Evolutionary conservation across 37 sponge, comb jelly and placozoan species (phyloP).

Genomic region (Cliona cf. orientalis): DNA sequence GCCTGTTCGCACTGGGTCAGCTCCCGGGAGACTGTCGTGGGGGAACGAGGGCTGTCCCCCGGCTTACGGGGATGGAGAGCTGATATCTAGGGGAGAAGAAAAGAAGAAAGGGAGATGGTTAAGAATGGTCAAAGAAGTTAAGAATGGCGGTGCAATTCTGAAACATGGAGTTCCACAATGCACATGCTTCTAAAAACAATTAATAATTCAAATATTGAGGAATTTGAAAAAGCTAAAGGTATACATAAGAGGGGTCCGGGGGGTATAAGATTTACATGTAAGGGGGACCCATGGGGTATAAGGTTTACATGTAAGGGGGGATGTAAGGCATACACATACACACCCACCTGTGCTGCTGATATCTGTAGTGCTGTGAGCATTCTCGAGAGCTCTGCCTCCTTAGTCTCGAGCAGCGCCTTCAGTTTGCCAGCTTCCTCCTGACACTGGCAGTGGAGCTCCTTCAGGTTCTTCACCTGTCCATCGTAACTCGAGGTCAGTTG

Average conservation of each 20-base stretch:
- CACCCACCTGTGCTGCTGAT: slow-evolving; percentile 29
- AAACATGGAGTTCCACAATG: too few relatives aligned
- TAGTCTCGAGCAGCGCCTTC: not conserved
- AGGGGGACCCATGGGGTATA: too few relatives aligned
- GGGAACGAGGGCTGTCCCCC: not conserved
- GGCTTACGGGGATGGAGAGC: not conserved
- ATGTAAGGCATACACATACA: not conserved
- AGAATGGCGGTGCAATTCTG: too few relatives aligned
- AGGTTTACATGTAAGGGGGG: not conserved
- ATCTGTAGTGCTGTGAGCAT: slow-evolving; percentile 28
- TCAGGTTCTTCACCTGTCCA: slow-evolving; percentile 5
- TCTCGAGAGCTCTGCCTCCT: slow-evolving; percentile 18
- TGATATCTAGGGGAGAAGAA: slow-evolving; percentile 8
- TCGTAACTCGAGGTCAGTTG: not conserved
- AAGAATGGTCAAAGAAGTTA: too few relatives aligned
- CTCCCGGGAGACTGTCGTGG: not conserved
- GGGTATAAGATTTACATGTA: not conserved
- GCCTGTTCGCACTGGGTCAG: slow-evolving; percentile 24
- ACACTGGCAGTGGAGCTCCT: slow-evolving; percentile 26
- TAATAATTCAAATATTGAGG: too few relatives aligned
- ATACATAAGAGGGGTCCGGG: too few relatives aligned
- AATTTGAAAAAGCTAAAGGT: too few relatives aligned
- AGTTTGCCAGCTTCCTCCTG: slow-evolving; percentile 21
- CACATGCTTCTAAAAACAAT: too few relatives aligned
- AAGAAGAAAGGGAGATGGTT: too few relatives aligned